Evolutionary conservation across 2,113 vertebrate genomes (phyloP).

Genomic region (Pitta sordida): DNA sequence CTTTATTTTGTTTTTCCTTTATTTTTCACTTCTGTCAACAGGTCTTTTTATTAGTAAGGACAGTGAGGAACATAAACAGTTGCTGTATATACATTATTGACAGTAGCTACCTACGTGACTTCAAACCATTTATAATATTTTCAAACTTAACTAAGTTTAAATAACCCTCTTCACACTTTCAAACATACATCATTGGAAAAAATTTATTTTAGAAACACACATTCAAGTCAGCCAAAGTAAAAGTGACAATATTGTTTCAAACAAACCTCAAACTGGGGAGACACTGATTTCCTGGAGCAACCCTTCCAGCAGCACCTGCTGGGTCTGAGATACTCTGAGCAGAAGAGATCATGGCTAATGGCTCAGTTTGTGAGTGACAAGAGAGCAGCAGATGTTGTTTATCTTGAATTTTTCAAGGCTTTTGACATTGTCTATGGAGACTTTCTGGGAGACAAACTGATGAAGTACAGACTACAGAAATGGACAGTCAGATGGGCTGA

Average conservation of each 20-base stretch:
- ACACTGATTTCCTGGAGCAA: background rate
- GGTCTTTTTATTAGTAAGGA: background rate
- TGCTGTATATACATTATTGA: background rate
- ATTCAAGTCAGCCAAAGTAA: background rate
- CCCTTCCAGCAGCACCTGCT: background rate
- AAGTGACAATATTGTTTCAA: background rate
- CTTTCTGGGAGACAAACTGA: background rate
- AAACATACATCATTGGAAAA: background rate
- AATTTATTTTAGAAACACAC: background rate
- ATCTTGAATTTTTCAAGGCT: background rate
- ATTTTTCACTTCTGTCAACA: background rate
- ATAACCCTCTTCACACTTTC: background rate
- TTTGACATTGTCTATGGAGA: background rate
- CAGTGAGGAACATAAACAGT: background rate
- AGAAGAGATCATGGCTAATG: background rate
- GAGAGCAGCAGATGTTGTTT: constrained; percentile 10
- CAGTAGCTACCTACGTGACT: background rate
- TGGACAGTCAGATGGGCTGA: background rate
- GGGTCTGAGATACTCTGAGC: background rate
- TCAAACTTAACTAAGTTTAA: background rate
- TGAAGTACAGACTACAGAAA: background rate
- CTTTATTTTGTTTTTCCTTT: no score
- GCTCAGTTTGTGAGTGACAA: background rate
- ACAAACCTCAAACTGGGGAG: background rate
- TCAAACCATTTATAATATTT: background rate